Conservation (phyloP, 2,888 invertebrate species). For the Drosophila nr. perissopoda region DNA sequence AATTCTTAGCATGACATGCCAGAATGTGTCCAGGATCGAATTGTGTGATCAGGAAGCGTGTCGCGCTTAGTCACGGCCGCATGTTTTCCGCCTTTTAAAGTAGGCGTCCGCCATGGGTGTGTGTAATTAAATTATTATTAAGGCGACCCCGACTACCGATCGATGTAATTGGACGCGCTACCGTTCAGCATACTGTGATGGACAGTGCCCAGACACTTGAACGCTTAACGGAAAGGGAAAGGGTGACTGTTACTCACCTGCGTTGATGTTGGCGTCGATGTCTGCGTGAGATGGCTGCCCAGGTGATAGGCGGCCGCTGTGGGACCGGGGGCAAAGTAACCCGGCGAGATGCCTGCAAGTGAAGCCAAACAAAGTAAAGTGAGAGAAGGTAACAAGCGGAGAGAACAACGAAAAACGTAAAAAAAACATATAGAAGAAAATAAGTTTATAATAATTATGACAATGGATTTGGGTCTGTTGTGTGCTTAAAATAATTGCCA, state of each 20-base stretch:
- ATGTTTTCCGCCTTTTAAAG: conserved; percentile 78
- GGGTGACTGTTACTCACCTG: conserved; percentile 81
- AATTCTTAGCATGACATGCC: conserved; percentile 73
- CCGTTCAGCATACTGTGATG: conserved; percentile 64
- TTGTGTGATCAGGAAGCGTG: conserved; percentile 52
- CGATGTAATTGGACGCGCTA: conserved; percentile 75
- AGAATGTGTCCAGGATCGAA: conserved; percentile 63
- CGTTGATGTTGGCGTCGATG: conserved; percentile 83
- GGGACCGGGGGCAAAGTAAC: conserved; percentile 85
- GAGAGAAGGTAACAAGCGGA: conserved; percentile 30
- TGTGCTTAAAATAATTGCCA: conserved; percentile 77
- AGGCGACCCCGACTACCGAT: conserved; percentile 50
- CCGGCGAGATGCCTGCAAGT: conserved; percentile 84
- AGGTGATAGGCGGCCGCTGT: conserved; percentile 85
- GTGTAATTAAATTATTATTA: conserved; percentile 80
- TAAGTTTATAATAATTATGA: conserved; percentile 59
- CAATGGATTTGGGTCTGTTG: conserved; percentile 59
- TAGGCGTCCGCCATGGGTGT: conserved; percentile 74
- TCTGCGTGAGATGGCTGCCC: conserved; percentile 85
- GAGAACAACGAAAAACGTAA: conserved; percentile 5
- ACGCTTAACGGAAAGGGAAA: conserved; percentile 48
- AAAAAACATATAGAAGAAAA: conserved; percentile 13
- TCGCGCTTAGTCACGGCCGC: conserved; percentile 70
- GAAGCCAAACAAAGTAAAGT: conserved; percentile 44
- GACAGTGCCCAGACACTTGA: conserved; percentile 43